Base-by-base conservation (phyloP, 2,888 invertebrate species). In the Acronicta psi region DNA sequence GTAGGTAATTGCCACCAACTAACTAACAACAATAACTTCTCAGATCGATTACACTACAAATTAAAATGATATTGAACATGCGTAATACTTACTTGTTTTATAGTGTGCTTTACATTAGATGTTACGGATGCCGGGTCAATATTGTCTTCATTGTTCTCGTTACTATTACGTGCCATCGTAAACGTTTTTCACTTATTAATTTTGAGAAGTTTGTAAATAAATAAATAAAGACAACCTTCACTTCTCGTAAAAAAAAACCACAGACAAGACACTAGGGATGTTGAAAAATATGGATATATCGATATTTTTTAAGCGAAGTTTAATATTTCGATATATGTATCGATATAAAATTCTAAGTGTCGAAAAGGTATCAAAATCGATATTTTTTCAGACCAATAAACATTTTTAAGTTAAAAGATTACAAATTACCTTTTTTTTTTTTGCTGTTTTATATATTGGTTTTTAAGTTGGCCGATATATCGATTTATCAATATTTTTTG, bases 121-220 rank as follows among this genome's bases (percentile, higher is more conserved):
- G 85, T 79, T 14, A 91, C 85, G 31, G 88, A 84, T 9, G 89
- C 77, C 6, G 91, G 90, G 52, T 91, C 88, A 66, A 90, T 89
- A 58, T 84, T 89, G 51, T 84, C 85, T 34, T 87, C 87, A 42
- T 86, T 83, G 59, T 85, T 87, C 62, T 88, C 89, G 60, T 85
- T 85, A 56, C 78, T 85, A 58, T 88, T 90, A 41, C 88, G 87
- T 59, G 88, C 89, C 89, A 89, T 89, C 61, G 18, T 62, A 7
- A 42, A 16, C 14, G 34, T 20, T 38, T 42, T 44, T 25, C 54
- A 57, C 63, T 62, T 45, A 51, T 8, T 16, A 66, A 56, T 61
- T 74, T 61, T 20, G 11, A 42, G 42, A 31, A 46, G 14, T 52
- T 44, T 34, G 34, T 34, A 34, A 34, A 18, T 25, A 51, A 58